phyloP scores from a whole-genome alignment of 1,140 invertebrate genomes.

The Drosophila kohkoa region DNA sequence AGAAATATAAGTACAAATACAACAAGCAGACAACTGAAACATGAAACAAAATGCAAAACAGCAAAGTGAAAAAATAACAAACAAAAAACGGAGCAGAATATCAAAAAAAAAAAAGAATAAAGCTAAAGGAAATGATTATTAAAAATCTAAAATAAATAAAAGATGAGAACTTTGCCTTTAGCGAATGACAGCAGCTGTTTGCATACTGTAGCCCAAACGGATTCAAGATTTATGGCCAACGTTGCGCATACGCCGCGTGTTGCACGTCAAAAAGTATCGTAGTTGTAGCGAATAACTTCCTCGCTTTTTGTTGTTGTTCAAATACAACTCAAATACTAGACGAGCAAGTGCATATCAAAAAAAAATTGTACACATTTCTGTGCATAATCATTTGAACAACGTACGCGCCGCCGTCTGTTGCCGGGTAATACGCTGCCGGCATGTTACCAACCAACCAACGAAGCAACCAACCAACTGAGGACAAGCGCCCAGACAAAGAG shows the following conservation, averaged over 20 bases:
- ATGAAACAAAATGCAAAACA: conserved; percentile 66
- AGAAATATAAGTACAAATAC: neutral
- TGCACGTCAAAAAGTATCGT: conserved; percentile 62
- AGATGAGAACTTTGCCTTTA: conserved; percentile 74
- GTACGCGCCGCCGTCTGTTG: conserved; percentile 67
- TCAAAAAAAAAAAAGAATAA: conserved; percentile 20
- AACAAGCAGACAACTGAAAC: conserved; percentile 41
- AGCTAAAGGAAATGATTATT: conserved; percentile 73
- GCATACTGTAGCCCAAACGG: conserved; percentile 56
- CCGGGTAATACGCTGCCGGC: conserved; percentile 72
- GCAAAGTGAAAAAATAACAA: conserved; percentile 13
- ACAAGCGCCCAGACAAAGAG: conserved; percentile 65
- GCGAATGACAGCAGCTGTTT: conserved; percentile 80
- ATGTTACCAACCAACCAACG: conserved; percentile 68
- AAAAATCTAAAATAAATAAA: conserved; percentile 83
- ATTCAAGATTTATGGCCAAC: conserved; percentile 70
- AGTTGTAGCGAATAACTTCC: conserved; percentile 25
- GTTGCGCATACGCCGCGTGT: conserved; percentile 70
- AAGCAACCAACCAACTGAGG: conserved; percentile 36
- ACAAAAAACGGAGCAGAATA: conserved; percentile 3
- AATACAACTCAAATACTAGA: conserved; percentile 30
- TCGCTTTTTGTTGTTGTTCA: neutral
- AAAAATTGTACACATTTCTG: conserved; percentile 72
- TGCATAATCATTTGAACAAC: conserved; percentile 78
- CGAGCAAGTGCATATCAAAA: conserved; percentile 41